A percentile compares a stretch with the other conserved stretches of the same genome.
These are phyloP conservation scores for Apodemus agrarius DNA, from an alignment of 2,797 vertebrate genomes.

Conservation along the genomic window DNA sequence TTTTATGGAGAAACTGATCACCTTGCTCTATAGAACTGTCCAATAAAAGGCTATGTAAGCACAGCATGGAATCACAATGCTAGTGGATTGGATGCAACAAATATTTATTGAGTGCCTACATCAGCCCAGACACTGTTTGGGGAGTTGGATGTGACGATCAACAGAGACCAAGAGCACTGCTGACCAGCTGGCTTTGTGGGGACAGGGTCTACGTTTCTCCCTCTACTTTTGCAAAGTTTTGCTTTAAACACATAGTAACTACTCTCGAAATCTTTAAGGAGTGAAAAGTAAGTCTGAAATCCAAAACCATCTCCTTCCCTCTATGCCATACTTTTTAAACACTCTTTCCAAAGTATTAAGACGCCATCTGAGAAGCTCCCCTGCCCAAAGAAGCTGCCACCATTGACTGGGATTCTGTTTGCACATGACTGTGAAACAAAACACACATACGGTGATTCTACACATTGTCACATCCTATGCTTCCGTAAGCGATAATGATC, in stretches of 20 bases:
- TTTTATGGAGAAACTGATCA: not conserved
- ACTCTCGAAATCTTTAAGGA: not conserved
- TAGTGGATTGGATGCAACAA: not conserved
- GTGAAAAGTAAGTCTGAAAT: slow-evolving; percentile 17
- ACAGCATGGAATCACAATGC: not conserved
- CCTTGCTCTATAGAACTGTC: not conserved
- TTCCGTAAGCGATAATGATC: not conserved
- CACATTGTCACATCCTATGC: not conserved
- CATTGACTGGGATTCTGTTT: not conserved
- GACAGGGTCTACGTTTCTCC: not conserved
- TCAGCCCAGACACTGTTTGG: not conserved
- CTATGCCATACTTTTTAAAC: not conserved
- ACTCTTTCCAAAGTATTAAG: not conserved
- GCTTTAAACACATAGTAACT: slow-evolving; percentile 13
- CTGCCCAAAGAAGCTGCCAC: not conserved
- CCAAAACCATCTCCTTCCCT: not conserved
- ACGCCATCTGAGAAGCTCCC: not conserved
- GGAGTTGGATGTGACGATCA: not conserved
- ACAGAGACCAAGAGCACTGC: not conserved
- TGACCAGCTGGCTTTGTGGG: not conserved
- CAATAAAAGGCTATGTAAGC: not conserved
- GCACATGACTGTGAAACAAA: not conserved
- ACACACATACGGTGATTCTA: not conserved
- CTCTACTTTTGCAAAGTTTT: slow-evolving; percentile 29
- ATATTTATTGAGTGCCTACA: not conserved